Conservation (phyloP, 2,888 invertebrate genomes). For the Lampropteryx suffumata region DNA sequence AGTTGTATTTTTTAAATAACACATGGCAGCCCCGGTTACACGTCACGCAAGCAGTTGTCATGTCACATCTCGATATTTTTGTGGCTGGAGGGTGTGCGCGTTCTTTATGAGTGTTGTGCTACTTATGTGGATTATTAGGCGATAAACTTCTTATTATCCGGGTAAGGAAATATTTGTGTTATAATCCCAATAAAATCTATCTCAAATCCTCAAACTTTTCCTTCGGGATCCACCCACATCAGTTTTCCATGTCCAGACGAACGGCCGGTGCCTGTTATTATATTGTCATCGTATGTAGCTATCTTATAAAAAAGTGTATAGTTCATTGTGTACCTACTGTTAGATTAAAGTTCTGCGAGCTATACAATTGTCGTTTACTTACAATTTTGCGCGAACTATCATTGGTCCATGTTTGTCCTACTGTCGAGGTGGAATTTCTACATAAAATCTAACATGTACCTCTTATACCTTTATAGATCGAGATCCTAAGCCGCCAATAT, state of each 20-base stretch:
- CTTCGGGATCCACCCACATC: slow-evolving; percentile 29
- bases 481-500: slow-evolving; percentile 81
- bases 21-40: slow-evolving; percentile 69
- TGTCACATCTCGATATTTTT: slow-evolving; percentile 82
- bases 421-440: slow-evolving; percentile 48
- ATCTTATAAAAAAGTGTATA: slow-evolving; percentile 54
- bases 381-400: slow-evolving; percentile 51
- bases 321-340: slow-evolving; percentile 32
- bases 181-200: background rate
- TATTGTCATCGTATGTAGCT: slow-evolving; percentile 51
- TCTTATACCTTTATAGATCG: slow-evolving; percentile 71
- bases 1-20: slow-evolving; percentile 15
- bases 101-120: slow-evolving; percentile 82
- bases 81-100: slow-evolving; percentile 82
- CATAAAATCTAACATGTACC: slow-evolving; percentile 48
- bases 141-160: slow-evolving; percentile 75
- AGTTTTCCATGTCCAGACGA: slow-evolving; percentile 48
- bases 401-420: slow-evolving; percentile 54
- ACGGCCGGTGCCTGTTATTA: slow-evolving; percentile 69
- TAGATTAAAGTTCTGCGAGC: slow-evolving; percentile 33
- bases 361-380: slow-evolving; percentile 39
- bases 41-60: slow-evolving; percentile 82
- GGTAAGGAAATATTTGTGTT: slow-evolving; percentile 56
- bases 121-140: slow-evolving; percentile 83
- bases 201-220: background rate